Percentiles rank a stretch among this genome's conserved stretches.
These are phyloP conservation scores for Phoeniculus purpureus DNA, from an alignment of 2,797 vertebrate genomes.

Conservation along the genomic window DNA sequence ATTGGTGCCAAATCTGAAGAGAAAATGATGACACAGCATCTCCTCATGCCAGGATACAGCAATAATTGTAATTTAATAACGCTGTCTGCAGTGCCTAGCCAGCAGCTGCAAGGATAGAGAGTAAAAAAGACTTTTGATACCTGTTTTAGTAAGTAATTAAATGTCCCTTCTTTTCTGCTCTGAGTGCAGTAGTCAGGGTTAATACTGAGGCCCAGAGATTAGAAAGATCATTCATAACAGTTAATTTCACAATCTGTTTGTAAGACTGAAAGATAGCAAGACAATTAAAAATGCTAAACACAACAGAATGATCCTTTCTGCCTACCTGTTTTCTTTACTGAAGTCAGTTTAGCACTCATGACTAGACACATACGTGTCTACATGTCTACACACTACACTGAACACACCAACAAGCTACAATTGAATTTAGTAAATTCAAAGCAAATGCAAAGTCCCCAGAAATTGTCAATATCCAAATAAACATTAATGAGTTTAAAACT, in stretches of 20 bases:
- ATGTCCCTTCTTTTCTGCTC: slow-evolving; percentile 32
- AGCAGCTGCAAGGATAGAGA: slow-evolving; percentile 48
- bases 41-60: slow-evolving; percentile 39
- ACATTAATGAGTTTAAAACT: neutral
- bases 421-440: neutral
- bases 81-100: slow-evolving; percentile 17
- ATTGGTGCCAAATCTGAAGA: neutral
- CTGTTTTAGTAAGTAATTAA: slow-evolving; percentile 47
- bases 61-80: slow-evolving; percentile 73
- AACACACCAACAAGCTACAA: neutral
- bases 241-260: neutral
- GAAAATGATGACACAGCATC: slow-evolving; percentile 18
- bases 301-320: neutral
- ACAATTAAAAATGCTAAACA: neutral
- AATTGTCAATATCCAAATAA: neutral
- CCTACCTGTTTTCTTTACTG: neutral
- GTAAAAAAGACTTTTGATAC: slow-evolving; percentile 49
- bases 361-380: neutral
- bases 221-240: neutral
- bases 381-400: too few species aligned
- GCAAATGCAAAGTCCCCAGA: neutral
- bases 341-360: neutral
- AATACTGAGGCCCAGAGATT: neutral
- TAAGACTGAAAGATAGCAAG: neutral
- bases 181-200: neutral